Conservation (phyloP, 2,888 invertebrate species). For the Mythimna vitellina region DNA sequence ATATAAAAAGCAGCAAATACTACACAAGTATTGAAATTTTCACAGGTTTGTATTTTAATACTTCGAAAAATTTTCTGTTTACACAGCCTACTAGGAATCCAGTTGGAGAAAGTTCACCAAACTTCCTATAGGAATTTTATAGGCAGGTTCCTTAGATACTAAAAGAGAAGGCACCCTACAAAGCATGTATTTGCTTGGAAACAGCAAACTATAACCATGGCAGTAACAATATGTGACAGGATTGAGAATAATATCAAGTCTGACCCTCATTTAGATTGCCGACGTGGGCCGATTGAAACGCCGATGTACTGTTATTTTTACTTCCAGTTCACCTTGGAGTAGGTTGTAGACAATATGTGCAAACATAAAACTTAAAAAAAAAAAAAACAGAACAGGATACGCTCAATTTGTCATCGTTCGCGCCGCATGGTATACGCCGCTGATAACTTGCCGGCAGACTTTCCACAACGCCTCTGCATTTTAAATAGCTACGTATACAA, state of each 20-base stretch:
- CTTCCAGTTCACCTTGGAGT: conserved; percentile 26
- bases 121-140: background rate
- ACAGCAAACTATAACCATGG: background rate
- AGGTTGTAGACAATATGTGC: background rate
- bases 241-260: conserved; percentile 10
- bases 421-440: conserved; percentile 16
- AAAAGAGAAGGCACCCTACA: background rate
- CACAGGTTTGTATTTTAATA: background rate
- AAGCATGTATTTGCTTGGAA: background rate
- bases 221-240: conserved; percentile 1
- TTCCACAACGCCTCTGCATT: conserved; percentile 40
- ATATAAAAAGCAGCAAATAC: background rate
- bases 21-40: background rate
- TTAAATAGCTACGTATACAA: conserved; percentile 33
- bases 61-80: background rate
- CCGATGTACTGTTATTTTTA: background rate
- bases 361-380: background rate
- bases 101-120: background rate
- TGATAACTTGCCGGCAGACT: conserved; percentile 29
- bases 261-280: conserved; percentile 21
- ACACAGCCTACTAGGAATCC: background rate
- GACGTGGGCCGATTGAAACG: conserved; percentile 25
- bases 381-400: conserved; percentile 18
- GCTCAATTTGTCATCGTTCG: conserved; percentile 14
- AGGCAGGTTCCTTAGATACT: background rate